These are phyloP conservation scores for Phyllostomus hastatus DNA, from an alignment of 2,113 vertebrate species.

Conservation along the genomic window DNA sequence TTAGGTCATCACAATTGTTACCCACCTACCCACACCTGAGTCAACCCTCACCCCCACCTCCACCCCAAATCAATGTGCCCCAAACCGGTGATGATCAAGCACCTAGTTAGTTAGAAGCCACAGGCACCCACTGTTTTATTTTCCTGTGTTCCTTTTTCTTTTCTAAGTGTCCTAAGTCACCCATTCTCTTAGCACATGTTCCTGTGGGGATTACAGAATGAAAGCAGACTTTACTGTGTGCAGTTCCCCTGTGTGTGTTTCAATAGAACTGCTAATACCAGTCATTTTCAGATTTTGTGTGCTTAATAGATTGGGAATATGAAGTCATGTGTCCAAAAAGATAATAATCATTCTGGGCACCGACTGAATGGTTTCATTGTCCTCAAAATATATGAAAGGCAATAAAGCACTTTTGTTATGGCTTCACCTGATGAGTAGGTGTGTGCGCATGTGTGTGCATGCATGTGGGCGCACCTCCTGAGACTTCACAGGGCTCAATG, in stretches of 20 bases:
- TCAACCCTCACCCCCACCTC: background rate
- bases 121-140: background rate
- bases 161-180: constrained; percentile 24
- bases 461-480: constrained; percentile 44
- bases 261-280: constrained; percentile 51
- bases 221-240: constrained; percentile 69
- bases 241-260: constrained; percentile 69
- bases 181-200: constrained; percentile 46
- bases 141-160: background rate
- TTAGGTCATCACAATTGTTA: background rate
- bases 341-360: constrained; percentile 60
- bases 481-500: constrained; percentile 41
- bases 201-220: constrained; percentile 58
- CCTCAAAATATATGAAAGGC: constrained; percentile 43
- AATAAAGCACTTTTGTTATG: constrained; percentile 40
- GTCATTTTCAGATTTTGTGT: constrained; percentile 70
- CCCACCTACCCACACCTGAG: background rate
- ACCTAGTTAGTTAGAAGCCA: background rate
- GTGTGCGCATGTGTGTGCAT: constrained; percentile 6
- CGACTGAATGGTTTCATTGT: constrained; percentile 75
- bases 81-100: background rate
- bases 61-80: background rate
- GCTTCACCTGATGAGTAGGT: constrained; percentile 38
- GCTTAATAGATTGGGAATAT: constrained; percentile 70
- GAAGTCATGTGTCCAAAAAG: constrained; percentile 68